These are phyloP conservation scores for Ceratosolen fusciceps DNA, from an alignment of 1,140 invertebrate species.

Conservation along the genomic window DNA sequence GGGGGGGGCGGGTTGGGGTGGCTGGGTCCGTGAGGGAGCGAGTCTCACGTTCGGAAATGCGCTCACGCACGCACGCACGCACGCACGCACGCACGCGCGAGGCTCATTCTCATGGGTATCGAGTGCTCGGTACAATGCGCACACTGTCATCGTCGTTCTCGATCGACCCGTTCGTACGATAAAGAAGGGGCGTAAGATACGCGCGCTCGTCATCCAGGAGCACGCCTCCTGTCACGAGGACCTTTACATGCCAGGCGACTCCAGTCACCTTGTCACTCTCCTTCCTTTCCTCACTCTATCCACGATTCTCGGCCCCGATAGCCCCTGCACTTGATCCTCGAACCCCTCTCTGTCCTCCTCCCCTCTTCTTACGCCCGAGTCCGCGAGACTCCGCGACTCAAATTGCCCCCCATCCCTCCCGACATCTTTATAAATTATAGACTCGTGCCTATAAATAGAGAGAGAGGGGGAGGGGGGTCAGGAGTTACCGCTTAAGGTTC, in stretches of 20 bases:
- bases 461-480: too few species aligned
- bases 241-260: conserved; percentile 37
- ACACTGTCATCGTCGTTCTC: conserved; percentile 54
- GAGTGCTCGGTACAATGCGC: conserved; percentile 54
- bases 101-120: conserved; percentile 67
- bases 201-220: conserved; percentile 49
- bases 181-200: conserved; percentile 61
- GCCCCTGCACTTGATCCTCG: too few species aligned
- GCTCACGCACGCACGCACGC: background rate
- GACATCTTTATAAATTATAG: too few species aligned
- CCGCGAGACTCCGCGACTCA: too few species aligned
- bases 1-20: too few species aligned
- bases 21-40: too few species aligned
- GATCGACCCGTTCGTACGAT: conserved; percentile 66
- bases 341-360: too few species aligned
- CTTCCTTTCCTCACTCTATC: background rate
- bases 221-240: conserved; percentile 55
- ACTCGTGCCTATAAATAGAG: too few species aligned
- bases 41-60: background rate
- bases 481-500: too few species aligned
- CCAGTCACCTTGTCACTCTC: conserved; percentile 14
- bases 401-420: too few species aligned
- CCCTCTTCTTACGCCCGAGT: too few species aligned
- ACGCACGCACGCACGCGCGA: conserved; percentile 5
- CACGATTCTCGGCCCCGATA: too few species aligned